Evolutionary conservation across 2,888 invertebrate species (phyloP), one percentile per base, ranked within the genome.

Genomic region (Drosophila mulleri): DNA sequence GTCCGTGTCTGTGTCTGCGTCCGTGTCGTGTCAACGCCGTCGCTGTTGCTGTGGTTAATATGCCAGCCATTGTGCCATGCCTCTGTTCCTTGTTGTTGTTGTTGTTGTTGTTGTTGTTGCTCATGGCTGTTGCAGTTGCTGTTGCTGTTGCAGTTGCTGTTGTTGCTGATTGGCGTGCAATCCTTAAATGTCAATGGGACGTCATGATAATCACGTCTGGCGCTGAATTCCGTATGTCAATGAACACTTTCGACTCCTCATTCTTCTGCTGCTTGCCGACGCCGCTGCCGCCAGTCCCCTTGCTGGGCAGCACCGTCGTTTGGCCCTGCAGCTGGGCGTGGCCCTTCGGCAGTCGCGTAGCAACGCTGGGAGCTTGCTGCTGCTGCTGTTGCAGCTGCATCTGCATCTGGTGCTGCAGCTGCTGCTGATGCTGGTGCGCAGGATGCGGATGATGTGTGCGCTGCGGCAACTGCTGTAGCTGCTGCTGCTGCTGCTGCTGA

Each of bases 151-250:
- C 2, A 58, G 61, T 16, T 66, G 64, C 47, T 81, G 64, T 26
- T 72, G 69, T 58, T 82, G 69, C 56, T 76, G 88, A 88, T 86
- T 85, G 89, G 81, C 81, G 76, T 75, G 72, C 86, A 74, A 85
- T 92, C 91, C 89, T 91, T 92, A 93, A 93, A 90, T 95, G 95
- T 96, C 95, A 96, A 95, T 96, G 96, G 73, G 96, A 93, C 86
- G 93, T 93, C 93, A 93, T 96, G 88, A 97, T 97, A 91, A 98
- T 97, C 88, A 98, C 97, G 93, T 98, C 98, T 56, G 97, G 97
- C 2, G 97, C 97, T 65, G 97, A 97, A 90, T 97, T 96, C 67
- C 97, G 97, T 65, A 97, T 97, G 91, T 97, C 95, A 93, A 97
- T 96, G 93, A 96, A 96, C 52, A 96, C 96, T 57, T 96, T 94